Conservation (phyloP, 2,797 vertebrate species). For the Galagoides demidoff region DNA sequence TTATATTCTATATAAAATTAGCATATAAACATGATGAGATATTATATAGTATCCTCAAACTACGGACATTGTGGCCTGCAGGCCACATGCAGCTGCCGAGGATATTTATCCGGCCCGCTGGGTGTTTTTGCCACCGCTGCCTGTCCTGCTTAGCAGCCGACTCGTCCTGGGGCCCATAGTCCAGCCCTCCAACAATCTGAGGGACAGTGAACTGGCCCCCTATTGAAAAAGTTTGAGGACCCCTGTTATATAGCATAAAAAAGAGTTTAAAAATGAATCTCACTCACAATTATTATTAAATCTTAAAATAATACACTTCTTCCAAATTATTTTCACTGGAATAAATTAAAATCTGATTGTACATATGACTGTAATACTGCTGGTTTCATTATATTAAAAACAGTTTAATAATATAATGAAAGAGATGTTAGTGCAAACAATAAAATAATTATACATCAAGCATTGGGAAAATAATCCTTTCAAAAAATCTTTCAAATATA, state of each 20-base stretch:
- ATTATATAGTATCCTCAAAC: background rate
- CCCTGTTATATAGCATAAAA: background rate
- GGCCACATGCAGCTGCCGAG: no score
- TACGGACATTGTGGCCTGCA: no score
- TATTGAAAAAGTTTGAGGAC: no score
- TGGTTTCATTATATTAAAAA: background rate
- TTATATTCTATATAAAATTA: background rate
- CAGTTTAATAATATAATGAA: background rate
- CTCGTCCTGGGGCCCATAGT: no score
- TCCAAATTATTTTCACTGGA: background rate
- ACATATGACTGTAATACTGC: background rate
- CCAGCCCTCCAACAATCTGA: no score
- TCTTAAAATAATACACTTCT: conserved; percentile 1
- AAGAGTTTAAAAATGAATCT: background rate
- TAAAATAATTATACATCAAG: conserved; percentile 28
- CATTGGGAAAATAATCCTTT: background rate
- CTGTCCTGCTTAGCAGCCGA: no score
- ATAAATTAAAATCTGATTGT: conserved; percentile 12
- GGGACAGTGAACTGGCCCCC: no score
- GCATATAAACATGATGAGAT: conserved; percentile 43
- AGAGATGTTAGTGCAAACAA: background rate
- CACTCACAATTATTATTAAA: conserved; percentile 18
- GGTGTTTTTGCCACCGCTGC: no score
- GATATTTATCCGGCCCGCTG: no score
- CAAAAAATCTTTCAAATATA: conserved; percentile 57